These are phyloP conservation scores for Corvus cornix DNA, from an alignment of 2,113 vertebrate species.

Conservation along the genomic window DNA sequence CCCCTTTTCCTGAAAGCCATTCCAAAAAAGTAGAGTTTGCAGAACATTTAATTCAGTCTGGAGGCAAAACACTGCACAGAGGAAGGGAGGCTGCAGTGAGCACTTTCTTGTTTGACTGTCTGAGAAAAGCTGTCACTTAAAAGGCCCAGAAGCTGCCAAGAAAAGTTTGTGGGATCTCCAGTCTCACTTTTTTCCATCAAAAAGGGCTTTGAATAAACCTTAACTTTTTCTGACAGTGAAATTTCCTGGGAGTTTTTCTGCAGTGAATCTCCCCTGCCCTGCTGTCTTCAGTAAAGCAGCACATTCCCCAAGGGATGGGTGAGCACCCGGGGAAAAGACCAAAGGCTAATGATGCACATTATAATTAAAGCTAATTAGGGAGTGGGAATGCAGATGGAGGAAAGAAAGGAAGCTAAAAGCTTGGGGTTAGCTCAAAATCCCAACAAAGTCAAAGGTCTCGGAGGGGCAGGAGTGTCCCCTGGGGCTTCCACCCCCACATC, in stretches of 20 bases:
- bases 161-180: not conserved
- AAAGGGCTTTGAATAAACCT: not conserved
- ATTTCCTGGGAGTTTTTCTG: not conserved
- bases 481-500: not conserved
- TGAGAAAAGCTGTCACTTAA: constrained; percentile 4
- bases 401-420: not conserved
- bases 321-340: not conserved
- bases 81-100: not conserved
- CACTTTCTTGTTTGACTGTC: not conserved
- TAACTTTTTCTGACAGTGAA: not conserved
- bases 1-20: not conserved
- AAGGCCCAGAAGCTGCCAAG: not conserved
- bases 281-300: not conserved
- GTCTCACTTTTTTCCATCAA: not conserved
- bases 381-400: not conserved
- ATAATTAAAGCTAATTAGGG: not conserved
- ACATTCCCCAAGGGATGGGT: not conserved
- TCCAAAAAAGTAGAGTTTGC: not conserved
- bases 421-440: fast-evolving
- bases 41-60: not conserved
- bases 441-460: not conserved
- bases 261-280: not conserved
- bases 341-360: not conserved
- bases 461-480: not conserved
- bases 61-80: not conserved